Conservation (phyloP, 2,797 vertebrate species). For the Eleutherodactylus coqui region DNA sequence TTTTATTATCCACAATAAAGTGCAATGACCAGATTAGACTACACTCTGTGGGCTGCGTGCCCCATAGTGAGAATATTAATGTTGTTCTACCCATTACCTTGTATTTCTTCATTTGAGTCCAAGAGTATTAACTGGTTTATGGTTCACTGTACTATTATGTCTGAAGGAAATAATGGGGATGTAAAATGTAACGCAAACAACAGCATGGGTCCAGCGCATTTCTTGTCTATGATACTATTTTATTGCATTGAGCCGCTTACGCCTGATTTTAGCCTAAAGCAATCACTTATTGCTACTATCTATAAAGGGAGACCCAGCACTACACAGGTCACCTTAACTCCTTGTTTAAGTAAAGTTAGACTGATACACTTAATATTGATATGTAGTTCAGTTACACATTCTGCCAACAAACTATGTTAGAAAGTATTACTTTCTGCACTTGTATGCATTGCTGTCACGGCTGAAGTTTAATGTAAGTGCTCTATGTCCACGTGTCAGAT, state of each 20-base stretch:
- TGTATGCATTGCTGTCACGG: no score
- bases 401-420: not conserved
- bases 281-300: conserved; percentile 18
- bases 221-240: conserved; percentile 6
- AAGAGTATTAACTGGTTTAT: conserved; percentile 20
- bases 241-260: conserved; percentile 7
- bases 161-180: conserved; percentile 32
- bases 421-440: not conserved
- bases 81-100: conserved; percentile 40
- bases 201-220: conserved; percentile 12
- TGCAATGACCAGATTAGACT: conserved; percentile 42
- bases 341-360: not conserved
- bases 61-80: conserved; percentile 43
- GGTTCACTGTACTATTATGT: conserved; percentile 20
- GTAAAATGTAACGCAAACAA: conserved; percentile 39
- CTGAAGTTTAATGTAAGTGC: no score
- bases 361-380: not conserved
- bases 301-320: not conserved
- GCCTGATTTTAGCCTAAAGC: conserved; percentile 32
- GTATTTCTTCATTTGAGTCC: conserved; percentile 44
- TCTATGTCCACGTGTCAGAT: no score
- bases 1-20: conserved; percentile 61
- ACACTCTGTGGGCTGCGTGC: not conserved
- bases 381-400: not conserved
- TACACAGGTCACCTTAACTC: not conserved